Evolutionary conservation across 2,113 vertebrate genomes (phyloP), one percentile per base, ranked within the genome.

Genomic region (Regulus satrapa): DNA sequence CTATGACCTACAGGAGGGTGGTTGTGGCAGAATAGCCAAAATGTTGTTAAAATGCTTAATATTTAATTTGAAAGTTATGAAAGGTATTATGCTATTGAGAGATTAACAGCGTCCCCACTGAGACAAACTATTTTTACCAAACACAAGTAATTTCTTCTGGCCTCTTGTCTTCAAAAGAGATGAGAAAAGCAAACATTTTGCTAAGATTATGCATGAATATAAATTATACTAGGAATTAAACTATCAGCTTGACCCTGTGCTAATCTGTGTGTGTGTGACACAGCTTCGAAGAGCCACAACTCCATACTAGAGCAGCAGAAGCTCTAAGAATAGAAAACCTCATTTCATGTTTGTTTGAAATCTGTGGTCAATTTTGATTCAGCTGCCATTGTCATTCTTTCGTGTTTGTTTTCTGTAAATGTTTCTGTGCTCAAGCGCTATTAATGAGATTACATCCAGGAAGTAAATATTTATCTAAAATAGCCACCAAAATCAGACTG

Each of bases 51-150:
- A 94, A 93, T 91, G 58, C 48, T 91, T 94, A 94, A 92, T 94
- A 92, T 79, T 93, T 97, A 96, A 91, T 96, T 73, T 90, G 82
- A 84, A 96, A 95, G 62, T 94, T 95, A 90, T 85, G 92, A 96
- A 95, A 92, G 36, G 45, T 64, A 91, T 94, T 96, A 95, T 58
- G 81, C 76, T 77, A 58, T 82, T 43, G 62, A 82, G 71, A 1
- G 43, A 95, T 97, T 94, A 97, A 85, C n/a, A 41, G 67, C 1
- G 1, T 75, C 62, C 95, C 95, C 36, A 85, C 90, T 76, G 94
- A 90, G 95, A 72, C 40, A 81, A 96, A 86, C 67, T 77, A 26
- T 72, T 86, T 92, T 94, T 83, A 62, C 63, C 40, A 90, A 69
- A 54, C 38, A 34, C 38, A 88, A 92, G 75, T 79, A 63, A 96